These are phyloP conservation scores for Enteromius treurensis DNA, from an alignment of 2,797 vertebrate species.

Conservation along the genomic window DNA sequence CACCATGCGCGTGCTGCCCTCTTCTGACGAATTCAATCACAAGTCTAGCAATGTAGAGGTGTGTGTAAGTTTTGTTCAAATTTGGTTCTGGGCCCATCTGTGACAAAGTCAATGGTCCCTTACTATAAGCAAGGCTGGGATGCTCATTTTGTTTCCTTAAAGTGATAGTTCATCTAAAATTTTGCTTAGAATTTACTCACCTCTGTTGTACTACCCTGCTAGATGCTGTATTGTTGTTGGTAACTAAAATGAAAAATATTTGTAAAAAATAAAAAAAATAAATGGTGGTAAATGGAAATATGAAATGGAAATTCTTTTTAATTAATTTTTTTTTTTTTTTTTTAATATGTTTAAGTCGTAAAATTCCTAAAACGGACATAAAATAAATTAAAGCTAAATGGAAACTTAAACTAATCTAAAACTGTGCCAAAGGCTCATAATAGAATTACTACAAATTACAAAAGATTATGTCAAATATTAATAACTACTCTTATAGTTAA, in stretches of 20 bases:
- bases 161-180: not conserved
- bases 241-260: not conserved
- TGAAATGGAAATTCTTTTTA: not conserved
- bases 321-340: no score
- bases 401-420: not conserved
- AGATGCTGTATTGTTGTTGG: not conserved
- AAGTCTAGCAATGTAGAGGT: slow-evolving; percentile 63
- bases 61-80: not conserved
- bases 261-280: no score
- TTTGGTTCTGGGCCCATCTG: not conserved
- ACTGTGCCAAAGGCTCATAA: not conserved
- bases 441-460: not conserved
- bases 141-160: not conserved
- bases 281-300: not conserved
- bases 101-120: not conserved
- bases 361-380: no score
- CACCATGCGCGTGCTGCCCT: slow-evolving; percentile 68
- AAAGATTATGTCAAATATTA: not conserved
- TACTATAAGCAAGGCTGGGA: not conserved
- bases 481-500: not conserved
- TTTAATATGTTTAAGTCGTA: no score
- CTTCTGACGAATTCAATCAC: slow-evolving; percentile 60
- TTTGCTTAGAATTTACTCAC: not conserved
- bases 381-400: no score
- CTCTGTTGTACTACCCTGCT: not conserved